A percentile compares a stretch with the other conserved stretches of the same genome.
Evolutionary conservation across 2,888 invertebrate species (phyloP).

Genomic region (Mellilla xanthometata): DNA sequence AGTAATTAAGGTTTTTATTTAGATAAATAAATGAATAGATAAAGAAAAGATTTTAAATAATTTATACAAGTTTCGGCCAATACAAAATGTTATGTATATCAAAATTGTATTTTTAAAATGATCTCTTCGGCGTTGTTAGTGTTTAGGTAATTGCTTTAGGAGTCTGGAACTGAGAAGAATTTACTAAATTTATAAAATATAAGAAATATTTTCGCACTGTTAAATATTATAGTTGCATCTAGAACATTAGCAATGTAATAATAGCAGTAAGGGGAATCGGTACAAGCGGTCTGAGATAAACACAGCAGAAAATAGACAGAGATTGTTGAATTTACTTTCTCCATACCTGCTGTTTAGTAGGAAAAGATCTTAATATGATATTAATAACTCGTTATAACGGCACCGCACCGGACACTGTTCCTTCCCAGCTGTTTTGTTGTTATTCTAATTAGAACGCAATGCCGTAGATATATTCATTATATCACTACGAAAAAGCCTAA

Average conservation of each 20-base stretch:
- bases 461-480: too few species aligned
- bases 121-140: conserved; percentile 77
- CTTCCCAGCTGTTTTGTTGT: too few species aligned
- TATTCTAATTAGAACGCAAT: too few species aligned
- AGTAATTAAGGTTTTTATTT: conserved; percentile 76
- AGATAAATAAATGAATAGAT: conserved; percentile 61
- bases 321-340: too few species aligned
- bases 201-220: conserved; percentile 82
- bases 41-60: conserved; percentile 55
- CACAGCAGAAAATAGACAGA: too few species aligned
- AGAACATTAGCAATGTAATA: conserved; percentile 16
- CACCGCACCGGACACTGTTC: too few species aligned
- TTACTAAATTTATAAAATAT: conserved; percentile 74
- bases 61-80: conserved; percentile 78
- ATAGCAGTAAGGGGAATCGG: conserved; percentile 6
- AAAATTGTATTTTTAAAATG: conserved; percentile 81
- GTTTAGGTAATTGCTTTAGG: conserved; percentile 78
- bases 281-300: too few species aligned
- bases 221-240: conserved; percentile 53
- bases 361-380: too few species aligned
- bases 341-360: too few species aligned
- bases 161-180: conserved; percentile 80
- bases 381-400: too few species aligned
- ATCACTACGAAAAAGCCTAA: too few species aligned
- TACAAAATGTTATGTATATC: conserved; percentile 74